Base-by-base conservation (phyloP, 2,113 vertebrate species). In the Cyprinus carpio region DNA sequence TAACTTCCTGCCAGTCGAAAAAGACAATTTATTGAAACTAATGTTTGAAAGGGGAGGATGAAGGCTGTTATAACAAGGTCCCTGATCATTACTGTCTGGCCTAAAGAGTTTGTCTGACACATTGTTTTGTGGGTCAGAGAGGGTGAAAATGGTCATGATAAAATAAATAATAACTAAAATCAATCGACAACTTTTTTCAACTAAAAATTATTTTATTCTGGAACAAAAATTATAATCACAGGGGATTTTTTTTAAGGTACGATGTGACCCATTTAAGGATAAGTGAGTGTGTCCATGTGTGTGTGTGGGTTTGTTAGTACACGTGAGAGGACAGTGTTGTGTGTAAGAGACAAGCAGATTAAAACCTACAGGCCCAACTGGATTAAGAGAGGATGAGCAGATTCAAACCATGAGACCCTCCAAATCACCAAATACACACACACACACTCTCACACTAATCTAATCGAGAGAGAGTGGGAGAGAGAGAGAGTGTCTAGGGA, bases 381-480 rank as follows among this genome's bases (percentile, higher is more conserved):
- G 88, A 89, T 89, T 87, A 89, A 83, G 15, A 86, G 56, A 6
- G 81, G 86, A 86, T 87, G 81, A 86, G 69, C 75, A 87, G 60
- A 84, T 81, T 82, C 60, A 67, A 83, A 89, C 69, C 67, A 85
- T 46, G 62, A 83, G 72, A 83, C 60, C 62, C n/a, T n/a, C n/a
- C n/a, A n/a, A n/a, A n/a, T n/a, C n/a, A n/a, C n/a, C n/a, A n/a
- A n/a, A n/a, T n/a, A n/a, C n/a, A n/a, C n/a, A n/a, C n/a, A n/a
- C 43, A 46, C 10, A 46, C 43, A 43, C 43, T n/a, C n/a, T n/a
- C n/a, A 43, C n/a, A 82, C 65, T n/a, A n/a, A 89, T 86, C 88
- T 84, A 40, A 77, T 56, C 64, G 46, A 46, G 60, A 75, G 29
- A 67, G 56, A n/a, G n/a, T n/a, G n/a, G n/a, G n/a, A 62, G 76